Evolutionary conservation across 2,797 vertebrate genomes (phyloP).

Genomic region (Scyliorhinus canicula): DNA sequence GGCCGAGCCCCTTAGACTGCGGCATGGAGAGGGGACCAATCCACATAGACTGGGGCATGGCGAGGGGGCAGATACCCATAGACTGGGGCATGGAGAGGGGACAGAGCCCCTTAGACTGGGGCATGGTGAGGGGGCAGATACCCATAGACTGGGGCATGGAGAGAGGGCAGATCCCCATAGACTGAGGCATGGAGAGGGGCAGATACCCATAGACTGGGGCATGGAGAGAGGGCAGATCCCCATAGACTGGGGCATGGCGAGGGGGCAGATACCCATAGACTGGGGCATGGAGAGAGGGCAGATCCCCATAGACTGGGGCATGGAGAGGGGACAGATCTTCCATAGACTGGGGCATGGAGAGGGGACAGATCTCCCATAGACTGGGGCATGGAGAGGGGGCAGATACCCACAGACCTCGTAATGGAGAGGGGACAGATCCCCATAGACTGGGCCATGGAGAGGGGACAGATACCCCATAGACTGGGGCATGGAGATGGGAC

Average conservation of each 20-base stretch:
- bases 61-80: background rate
- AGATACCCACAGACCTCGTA: accelerated
- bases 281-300: background rate
- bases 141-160: background rate
- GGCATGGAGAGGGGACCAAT: background rate
- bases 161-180: background rate
- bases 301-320: too few relatives aligned
- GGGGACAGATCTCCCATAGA: too few relatives aligned
- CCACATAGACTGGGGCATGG: background rate
- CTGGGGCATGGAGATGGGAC: background rate
- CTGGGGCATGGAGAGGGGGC: too few relatives aligned
- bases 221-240: background rate
- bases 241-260: background rate
- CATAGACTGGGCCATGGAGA: too few relatives aligned
- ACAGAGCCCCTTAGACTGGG: background rate
- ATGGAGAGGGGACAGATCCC: background rate
- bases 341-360: background rate
- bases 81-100: background rate
- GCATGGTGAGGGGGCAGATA: background rate
- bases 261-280: background rate
- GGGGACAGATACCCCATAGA: background rate
- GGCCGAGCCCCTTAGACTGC: background rate
- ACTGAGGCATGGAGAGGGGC: background rate
- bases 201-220: background rate
- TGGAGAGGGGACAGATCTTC: too few relatives aligned